Evolutionary conservation across 2,113 vertebrate species (phyloP).

Genomic region (Dermatemys mawii): DNA sequence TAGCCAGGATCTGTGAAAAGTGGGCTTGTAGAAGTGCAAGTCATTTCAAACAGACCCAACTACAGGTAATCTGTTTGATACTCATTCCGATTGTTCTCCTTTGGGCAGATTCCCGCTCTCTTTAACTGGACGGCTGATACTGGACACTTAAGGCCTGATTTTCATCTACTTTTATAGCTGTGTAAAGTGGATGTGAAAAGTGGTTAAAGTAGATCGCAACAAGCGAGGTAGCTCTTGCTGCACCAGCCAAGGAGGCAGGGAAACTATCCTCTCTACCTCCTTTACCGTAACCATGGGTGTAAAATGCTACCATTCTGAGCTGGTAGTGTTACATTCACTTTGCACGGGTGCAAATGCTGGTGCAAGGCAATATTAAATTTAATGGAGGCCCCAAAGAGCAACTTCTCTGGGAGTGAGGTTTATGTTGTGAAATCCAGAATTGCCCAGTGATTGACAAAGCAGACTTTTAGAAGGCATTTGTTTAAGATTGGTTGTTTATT

Average conservation of each 20-base stretch:
- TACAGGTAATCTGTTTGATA: not conserved
- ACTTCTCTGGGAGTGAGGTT: not conserved
- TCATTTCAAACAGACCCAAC: not conserved
- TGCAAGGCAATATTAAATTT: not conserved
- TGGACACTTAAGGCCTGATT: constrained; percentile 4
- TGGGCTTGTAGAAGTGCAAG: not conserved
- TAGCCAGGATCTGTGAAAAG: not conserved
- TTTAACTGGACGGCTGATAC: not conserved
- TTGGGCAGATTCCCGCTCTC: not conserved
- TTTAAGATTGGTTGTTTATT: not conserved
- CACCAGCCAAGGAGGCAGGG: not conserved
- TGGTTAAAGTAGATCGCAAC: not conserved
- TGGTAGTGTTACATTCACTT: not conserved
- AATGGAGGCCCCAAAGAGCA: not conserved
- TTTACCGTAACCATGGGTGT: not conserved
- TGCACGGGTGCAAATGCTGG: not conserved
- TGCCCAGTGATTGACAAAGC: not conserved
- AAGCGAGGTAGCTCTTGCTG: not conserved
- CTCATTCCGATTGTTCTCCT: not conserved
- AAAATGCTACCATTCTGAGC: not conserved
- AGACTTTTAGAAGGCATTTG: not conserved
- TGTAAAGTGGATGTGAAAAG: not conserved
- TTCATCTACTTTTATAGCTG: not conserved
- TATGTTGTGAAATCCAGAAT: not conserved
- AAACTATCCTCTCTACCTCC: not conserved